phyloP scores from a whole-genome alignment of 2,888 invertebrate species.

The Disparrhopalites patrizii region DNA sequence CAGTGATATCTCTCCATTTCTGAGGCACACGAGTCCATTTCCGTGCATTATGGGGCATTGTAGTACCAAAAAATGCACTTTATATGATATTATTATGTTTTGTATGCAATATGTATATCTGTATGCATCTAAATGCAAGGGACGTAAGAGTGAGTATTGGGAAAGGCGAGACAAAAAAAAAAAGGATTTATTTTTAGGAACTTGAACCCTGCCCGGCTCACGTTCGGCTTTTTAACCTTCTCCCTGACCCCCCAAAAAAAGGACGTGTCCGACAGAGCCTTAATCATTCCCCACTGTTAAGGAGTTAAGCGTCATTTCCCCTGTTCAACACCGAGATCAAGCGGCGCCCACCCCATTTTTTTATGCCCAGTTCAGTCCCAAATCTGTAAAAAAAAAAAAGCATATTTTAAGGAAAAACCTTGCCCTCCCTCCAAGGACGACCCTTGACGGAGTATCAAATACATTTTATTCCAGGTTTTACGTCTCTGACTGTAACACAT shows the following conservation, averaged over 20 bases:
- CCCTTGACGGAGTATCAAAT: too few relatives aligned
- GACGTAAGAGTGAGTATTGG: not conserved
- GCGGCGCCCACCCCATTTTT: too few relatives aligned
- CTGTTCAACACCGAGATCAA: conserved; percentile 8
- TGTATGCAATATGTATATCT: not conserved
- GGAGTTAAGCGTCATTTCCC: conserved; percentile 21
- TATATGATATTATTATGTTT: too few relatives aligned
- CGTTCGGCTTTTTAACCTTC: conserved; percentile 28
- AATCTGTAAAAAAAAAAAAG: too few relatives aligned
- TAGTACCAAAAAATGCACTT: too few relatives aligned
- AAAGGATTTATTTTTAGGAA: not conserved
- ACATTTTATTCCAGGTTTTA: too few relatives aligned
- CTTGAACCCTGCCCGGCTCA: not conserved
- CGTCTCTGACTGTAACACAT: too few relatives aligned
- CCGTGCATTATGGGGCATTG: too few relatives aligned
- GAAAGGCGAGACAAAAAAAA: not conserved
- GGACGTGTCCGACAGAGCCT: conserved; percentile 23
- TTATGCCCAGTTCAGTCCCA: too few relatives aligned
- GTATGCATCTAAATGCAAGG: not conserved
- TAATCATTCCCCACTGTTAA: conserved; percentile 33
- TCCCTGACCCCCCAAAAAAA: conserved; percentile 13
- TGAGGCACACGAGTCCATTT: not conserved
- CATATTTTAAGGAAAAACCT: too few relatives aligned
- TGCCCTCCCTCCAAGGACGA: too few relatives aligned
- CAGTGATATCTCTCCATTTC: not conserved